Conservation (phyloP, 2,113 vertebrate species). For the Salvelinus alpinus region DNA sequence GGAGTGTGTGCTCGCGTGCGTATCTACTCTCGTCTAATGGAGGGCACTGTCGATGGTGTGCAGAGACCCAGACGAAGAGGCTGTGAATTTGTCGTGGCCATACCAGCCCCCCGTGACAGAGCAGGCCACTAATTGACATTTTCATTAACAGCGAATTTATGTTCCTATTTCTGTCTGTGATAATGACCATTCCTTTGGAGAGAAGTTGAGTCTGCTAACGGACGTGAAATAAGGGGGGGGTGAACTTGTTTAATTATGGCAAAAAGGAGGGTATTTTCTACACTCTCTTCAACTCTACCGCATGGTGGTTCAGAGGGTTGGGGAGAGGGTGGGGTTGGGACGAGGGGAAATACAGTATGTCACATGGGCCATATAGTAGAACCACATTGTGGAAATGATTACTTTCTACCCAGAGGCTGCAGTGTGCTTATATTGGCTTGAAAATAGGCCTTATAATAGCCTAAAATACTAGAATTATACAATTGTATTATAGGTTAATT, state of each 20-base stretch:
- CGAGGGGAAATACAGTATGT: neutral
- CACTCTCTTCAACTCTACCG: constrained; percentile 72
- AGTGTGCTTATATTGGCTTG: too few relatives aligned
- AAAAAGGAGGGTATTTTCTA: constrained; percentile 70
- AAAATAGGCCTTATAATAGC: too few relatives aligned
- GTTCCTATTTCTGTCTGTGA: constrained; percentile 89
- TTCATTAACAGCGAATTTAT: constrained; percentile 94
- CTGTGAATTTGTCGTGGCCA: constrained; percentile 64
- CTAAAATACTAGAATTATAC: too few relatives aligned
- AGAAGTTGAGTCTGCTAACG: constrained; percentile 82
- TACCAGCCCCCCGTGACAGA: constrained; percentile 82
- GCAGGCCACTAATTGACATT: constrained; percentile 86
- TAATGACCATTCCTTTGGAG: constrained; percentile 85
- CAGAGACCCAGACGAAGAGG: constrained; percentile 56
- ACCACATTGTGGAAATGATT: too few relatives aligned
- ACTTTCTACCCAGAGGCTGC: too few relatives aligned
- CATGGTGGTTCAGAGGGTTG: constrained; percentile 34
- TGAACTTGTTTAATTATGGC: constrained; percentile 86
- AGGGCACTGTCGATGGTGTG: constrained; percentile 7
- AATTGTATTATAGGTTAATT: too few relatives aligned
- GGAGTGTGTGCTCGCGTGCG: neutral
- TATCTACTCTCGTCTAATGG: constrained; percentile 1
- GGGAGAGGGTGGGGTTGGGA: too few relatives aligned
- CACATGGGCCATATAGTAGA: neutral
- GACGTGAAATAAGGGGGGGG: constrained; percentile 76